phyloP scores from a whole-genome alignment of 2,797 vertebrate genomes.

The Galaxias olidus region DNA sequence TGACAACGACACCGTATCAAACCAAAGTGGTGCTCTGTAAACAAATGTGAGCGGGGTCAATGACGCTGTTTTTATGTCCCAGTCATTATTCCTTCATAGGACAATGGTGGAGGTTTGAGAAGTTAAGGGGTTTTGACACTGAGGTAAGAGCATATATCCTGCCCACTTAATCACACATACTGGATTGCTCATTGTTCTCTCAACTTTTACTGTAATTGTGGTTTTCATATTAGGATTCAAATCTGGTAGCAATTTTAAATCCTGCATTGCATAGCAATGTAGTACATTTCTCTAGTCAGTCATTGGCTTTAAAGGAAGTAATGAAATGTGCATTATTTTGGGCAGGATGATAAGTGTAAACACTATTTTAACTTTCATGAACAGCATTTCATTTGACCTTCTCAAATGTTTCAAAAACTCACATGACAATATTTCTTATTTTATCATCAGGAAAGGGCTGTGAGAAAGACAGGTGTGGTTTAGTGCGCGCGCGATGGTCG shows the following conservation, averaged over 20 bases:
- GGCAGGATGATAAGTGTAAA: too few relatives aligned
- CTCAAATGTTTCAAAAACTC: background rate
- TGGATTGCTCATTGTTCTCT: conserved; percentile 19
- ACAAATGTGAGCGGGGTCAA: conserved; percentile 53
- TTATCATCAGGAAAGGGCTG: background rate
- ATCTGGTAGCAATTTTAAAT: too few relatives aligned
- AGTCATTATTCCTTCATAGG: conserved; percentile 35
- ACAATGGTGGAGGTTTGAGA: conserved; percentile 31
- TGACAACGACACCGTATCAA: conserved; percentile 26
- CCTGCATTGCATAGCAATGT: too few relatives aligned
- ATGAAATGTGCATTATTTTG: too few relatives aligned
- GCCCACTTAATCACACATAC: conserved; percentile 36
- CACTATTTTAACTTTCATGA: too few relatives aligned
- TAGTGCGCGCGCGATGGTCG: too few relatives aligned
- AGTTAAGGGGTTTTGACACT: conserved; percentile 43
- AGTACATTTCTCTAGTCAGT: too few relatives aligned
- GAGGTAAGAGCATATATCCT: conserved; percentile 41
- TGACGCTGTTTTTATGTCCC: conserved; percentile 47
- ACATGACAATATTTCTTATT: background rate
- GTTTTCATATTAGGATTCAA: too few relatives aligned
- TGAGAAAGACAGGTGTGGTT: background rate
- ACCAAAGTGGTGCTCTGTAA: conserved; percentile 45
- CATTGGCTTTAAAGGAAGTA: too few relatives aligned
- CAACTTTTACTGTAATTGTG: background rate
- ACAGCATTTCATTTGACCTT: too few relatives aligned